phyloP scores from a whole-genome alignment of 2,113 vertebrate species.

The Phoxinus phoxinus region DNA sequence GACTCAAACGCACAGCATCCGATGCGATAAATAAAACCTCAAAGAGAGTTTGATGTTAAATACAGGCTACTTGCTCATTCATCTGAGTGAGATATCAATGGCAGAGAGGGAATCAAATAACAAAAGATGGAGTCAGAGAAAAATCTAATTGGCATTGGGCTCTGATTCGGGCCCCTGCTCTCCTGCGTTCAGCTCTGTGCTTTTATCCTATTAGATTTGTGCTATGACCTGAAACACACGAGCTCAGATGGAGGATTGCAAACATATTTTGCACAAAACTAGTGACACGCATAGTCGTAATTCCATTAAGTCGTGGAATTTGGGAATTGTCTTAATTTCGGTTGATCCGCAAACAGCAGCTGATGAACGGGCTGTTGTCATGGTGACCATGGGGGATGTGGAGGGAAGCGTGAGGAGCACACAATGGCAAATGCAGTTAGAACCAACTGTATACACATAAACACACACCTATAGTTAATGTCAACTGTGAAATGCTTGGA shows the following conservation, averaged over 20 bases:
- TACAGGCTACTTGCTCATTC: not conserved
- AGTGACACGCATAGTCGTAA: slow-evolving; percentile 28
- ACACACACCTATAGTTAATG: not conserved
- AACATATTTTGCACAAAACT: slow-evolving; percentile 28
- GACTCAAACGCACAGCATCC: not conserved
- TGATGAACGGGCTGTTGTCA: slow-evolving; percentile 36
- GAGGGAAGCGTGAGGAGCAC: not conserved
- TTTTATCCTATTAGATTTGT: slow-evolving; percentile 29
- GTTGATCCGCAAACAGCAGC: slow-evolving; percentile 7
- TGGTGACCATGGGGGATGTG: slow-evolving; percentile 43
- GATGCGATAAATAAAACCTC: not conserved
- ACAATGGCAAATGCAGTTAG: not conserved
- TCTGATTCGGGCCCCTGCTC: not conserved
- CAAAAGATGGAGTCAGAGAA: slow-evolving; percentile 22
- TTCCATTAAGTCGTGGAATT: slow-evolving; percentile 32
- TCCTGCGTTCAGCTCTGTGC: slow-evolving; percentile 14
- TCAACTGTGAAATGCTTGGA: not conserved
- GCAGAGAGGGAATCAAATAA: not conserved
- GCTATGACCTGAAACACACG: slow-evolving; percentile 40
- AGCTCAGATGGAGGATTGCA: slow-evolving; percentile 4
- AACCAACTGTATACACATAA: not conserved
- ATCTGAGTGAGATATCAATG: slow-evolving; percentile 21
- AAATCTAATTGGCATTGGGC: slow-evolving; percentile 19
- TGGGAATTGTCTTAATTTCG: slow-evolving; percentile 29
- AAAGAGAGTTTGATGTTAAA: not conserved